Base-by-base conservation (phyloP, 2,797 vertebrate species). In the Ispidina picta region DNA sequence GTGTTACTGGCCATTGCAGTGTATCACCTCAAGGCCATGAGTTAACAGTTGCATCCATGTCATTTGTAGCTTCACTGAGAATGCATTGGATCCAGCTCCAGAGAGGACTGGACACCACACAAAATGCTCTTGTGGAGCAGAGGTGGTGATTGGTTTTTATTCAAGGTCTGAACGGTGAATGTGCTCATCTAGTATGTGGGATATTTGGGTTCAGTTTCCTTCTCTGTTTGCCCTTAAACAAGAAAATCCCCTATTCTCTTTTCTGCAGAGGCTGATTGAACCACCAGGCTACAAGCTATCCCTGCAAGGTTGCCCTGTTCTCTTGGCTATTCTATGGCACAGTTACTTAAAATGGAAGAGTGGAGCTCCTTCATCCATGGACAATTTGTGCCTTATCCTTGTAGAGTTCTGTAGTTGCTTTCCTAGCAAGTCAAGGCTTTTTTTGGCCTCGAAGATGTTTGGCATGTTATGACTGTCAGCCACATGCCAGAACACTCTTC, bases 241-340 rank as follows among this genome's bases (percentile, higher is more conserved):
- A 6, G 14, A 37, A 14, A 37, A 37, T 37, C 37, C 37, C 37
- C 37, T 6, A 52, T 56, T 81, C 21, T 10, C 37, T 55, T 89
- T 18, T 37, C 37, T 65, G 55, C 77, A 62, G 51, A 66, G 17
- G 14, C 19, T 23, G 22, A 56, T 8, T 48, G 79, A 89, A 70
- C 12, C 29, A n/a, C 23, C 0, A 55, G 0, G 16, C 71, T 78
- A 13, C 15, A n/a, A 15, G 37, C 35, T 60, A 10, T 33, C 51
- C 23, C 37, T 37, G 37, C 37, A 37, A 29, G 29, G 6, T 46
- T 63, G 15, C 26, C 41, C 39, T 63, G 5, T 43, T 63, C 3
- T 6, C 2, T 35, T 58, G 29, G 35, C 26, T 58, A 0, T 79
- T 72, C 51, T 37, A 4, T 28, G 26, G 29, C 11, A 3, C 22